Percentiles rank a stretch among this genome's conserved stretches.
Evolutionary conservation across 2,113 vertebrate species (phyloP).

Genomic region (Lycaon pictus): DNA sequence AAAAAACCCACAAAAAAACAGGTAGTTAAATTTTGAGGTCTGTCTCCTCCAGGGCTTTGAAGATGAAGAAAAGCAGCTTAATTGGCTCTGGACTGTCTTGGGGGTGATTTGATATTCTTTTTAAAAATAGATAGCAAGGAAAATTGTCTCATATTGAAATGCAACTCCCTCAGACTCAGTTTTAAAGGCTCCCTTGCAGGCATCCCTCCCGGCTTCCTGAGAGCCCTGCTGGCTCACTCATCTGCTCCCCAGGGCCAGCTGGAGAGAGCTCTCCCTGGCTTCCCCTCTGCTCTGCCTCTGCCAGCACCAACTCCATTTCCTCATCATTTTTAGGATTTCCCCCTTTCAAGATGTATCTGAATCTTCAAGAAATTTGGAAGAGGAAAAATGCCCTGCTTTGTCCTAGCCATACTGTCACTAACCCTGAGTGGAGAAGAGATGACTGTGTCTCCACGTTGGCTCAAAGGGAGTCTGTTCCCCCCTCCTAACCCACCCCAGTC

Average conservation of each 20-base stretch:
- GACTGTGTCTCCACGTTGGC: neutral
- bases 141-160: constrained; percentile 16
- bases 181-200: neutral
- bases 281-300: neutral
- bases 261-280: no score
- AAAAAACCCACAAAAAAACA: neutral
- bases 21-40: neutral
- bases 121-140: neutral
- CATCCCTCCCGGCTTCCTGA: neutral
- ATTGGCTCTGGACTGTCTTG: constrained; percentile 48
- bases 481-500: neutral
- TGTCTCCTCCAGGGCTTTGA: constrained; percentile 30
- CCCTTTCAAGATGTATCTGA: neutral
- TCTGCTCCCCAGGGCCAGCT: neutral
- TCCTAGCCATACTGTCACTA: accelerated
- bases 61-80: constrained; percentile 45
- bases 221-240: accelerated
- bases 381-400: neutral
- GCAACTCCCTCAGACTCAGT: neutral
- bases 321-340: neutral
- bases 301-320: neutral
- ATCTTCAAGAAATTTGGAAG: neutral
- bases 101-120: constrained; percentile 53
- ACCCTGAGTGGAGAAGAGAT: no score
- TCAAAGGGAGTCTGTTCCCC: neutral